These are phyloP conservation scores for Phymatocera aterrima DNA, from an alignment of 2,888 invertebrate genomes.

Conservation along the genomic window DNA sequence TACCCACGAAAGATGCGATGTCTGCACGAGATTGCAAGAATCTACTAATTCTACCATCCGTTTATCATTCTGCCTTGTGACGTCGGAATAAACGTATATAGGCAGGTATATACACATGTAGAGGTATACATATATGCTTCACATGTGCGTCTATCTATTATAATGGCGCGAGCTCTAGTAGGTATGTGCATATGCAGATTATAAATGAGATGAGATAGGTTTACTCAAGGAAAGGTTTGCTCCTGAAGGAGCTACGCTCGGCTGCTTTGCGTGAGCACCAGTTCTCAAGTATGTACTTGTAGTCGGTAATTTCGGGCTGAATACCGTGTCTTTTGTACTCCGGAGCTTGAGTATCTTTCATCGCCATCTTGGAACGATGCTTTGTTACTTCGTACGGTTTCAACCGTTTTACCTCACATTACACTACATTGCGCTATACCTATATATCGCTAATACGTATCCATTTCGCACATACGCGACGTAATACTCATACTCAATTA, in stretches of 20 bases:
- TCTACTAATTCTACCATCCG: conserved; percentile 17
- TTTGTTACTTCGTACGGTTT: conserved; percentile 16
- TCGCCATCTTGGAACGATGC: conserved; percentile 44
- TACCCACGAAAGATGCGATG: conserved; percentile 46
- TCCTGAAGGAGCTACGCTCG: conserved; percentile 68
- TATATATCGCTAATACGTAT: conserved; percentile 55
- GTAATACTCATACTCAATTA: too few species aligned
- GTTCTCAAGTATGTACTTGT: conserved; percentile 67
- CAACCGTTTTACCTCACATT: conserved; percentile 11
- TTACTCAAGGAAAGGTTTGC: conserved; percentile 36
- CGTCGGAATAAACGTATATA: conserved; percentile 16
- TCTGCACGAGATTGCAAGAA: conserved; percentile 36
- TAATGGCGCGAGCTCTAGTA: conserved; percentile 14
- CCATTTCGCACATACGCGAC: background rate
- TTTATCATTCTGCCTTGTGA: conserved; percentile 34
- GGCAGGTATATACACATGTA: background rate
- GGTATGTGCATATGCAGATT: background rate
- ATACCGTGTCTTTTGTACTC: conserved; percentile 35
- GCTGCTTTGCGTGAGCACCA: conserved; percentile 66
- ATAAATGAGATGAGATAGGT: background rate
- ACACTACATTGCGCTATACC: conserved; percentile 5
- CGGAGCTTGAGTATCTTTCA: conserved; percentile 25
- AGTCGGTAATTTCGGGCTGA: conserved; percentile 62
- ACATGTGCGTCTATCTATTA: background rate
- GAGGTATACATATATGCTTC: background rate